Conservation (phyloP, 2,888 invertebrate genomes). For the Cremastobaeus sp. region DNA sequence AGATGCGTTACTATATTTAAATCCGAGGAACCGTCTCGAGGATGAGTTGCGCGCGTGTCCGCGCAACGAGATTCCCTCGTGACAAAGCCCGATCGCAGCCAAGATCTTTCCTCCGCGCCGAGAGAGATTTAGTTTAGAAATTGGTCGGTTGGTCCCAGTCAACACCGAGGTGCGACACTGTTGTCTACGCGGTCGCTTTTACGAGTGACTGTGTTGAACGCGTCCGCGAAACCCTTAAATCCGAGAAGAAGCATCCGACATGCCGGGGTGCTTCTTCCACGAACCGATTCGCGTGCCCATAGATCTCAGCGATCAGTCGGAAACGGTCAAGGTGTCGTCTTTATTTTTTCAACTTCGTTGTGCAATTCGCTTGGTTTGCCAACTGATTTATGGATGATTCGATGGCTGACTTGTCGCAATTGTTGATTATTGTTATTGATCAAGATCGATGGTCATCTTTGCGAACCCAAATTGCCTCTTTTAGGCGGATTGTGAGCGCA, state of each 20-base stretch:
- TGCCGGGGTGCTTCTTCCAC: conserved; percentile 82
- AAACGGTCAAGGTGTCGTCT: conserved; percentile 84
- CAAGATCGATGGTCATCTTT: not conserved
- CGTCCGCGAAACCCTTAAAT: conserved; percentile 15
- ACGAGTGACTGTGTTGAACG: too few relatives aligned
- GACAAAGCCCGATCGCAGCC: conserved; percentile 57
- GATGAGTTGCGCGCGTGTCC: conserved; percentile 64
- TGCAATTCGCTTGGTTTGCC: conserved; percentile 8
- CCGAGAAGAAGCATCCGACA: conserved; percentile 62
- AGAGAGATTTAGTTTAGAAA: conserved; percentile 51
- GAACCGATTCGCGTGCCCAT: conserved; percentile 88
- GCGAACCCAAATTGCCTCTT: too few relatives aligned
- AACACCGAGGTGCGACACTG: conserved; percentile 55
- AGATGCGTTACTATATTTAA: conserved; percentile 62
- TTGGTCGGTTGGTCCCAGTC: conserved; percentile 55
- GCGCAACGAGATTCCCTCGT: conserved; percentile 61
- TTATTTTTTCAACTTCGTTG: conserved; percentile 6
- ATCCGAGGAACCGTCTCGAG: conserved; percentile 62
- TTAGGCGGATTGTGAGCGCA: too few relatives aligned
- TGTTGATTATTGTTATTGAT: not conserved
- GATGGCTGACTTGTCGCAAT: not conserved
- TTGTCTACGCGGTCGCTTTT: conserved; percentile 15
- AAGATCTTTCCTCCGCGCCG: conserved; percentile 38
- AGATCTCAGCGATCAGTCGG: conserved; percentile 87
- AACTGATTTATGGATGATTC: conserved; percentile 1